Conservation (phyloP, 2,888 invertebrate species). For the Ophion costatus region DNA sequence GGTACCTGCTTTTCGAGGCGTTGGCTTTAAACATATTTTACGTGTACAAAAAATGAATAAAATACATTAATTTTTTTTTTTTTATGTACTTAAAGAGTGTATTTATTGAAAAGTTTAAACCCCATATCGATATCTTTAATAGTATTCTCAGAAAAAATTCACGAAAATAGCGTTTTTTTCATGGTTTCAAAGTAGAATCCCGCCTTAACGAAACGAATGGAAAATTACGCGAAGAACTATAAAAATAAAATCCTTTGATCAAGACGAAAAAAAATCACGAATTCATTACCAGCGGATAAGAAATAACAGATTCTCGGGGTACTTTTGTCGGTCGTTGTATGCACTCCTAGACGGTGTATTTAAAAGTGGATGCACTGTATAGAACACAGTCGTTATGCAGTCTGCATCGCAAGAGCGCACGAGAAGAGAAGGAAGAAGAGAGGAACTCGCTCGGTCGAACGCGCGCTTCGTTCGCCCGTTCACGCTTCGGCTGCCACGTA, state of each 20-base stretch:
- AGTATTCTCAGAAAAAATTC: too few species aligned
- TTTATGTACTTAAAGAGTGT: too few species aligned
- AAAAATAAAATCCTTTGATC: background rate
- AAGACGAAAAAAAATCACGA: background rate
- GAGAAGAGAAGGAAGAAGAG: background rate
- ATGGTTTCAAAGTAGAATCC: too few species aligned
- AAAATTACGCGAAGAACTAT: too few species aligned
- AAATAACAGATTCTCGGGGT: background rate
- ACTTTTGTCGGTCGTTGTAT: slow-evolving; percentile 17
- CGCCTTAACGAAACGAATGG: too few species aligned
- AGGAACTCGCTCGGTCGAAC: slow-evolving; percentile 51
- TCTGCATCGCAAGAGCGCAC: slow-evolving; percentile 12
- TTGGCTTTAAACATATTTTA: too few species aligned
- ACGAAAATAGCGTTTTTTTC: too few species aligned
- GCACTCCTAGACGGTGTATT: slow-evolving; percentile 1
- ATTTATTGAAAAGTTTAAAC: too few species aligned
- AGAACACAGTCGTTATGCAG: slow-evolving; percentile 9
- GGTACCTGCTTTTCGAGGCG: too few species aligned
- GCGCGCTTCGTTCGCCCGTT: slow-evolving; percentile 58
- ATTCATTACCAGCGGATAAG: background rate
- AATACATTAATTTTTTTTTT: too few species aligned
- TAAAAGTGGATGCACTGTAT: slow-evolving; percentile 4
- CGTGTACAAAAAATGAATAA: too few species aligned
- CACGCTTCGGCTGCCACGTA: slow-evolving; percentile 63
- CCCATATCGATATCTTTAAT: too few species aligned